Conservation (phyloP, 2,113 vertebrate genomes). For the Bufo bufo region DNA sequence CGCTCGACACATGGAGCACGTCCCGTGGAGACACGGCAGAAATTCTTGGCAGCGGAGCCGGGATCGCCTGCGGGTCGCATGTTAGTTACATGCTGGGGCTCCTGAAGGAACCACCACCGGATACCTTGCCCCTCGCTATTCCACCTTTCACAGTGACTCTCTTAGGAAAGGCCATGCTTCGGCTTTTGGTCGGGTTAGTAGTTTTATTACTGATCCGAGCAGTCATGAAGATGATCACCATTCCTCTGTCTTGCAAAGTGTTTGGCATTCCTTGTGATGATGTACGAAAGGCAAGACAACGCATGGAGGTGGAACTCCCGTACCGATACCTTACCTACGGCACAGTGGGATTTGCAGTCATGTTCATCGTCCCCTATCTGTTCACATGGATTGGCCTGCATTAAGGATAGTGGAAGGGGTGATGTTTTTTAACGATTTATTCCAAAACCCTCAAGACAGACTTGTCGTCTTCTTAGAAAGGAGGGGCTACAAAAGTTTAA, state of each 20-base stretch:
- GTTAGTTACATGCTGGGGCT: slow-evolving; percentile 78
- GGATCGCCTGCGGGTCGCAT: slow-evolving; percentile 88
- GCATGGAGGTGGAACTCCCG: slow-evolving; percentile 94
- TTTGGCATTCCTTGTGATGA: slow-evolving; percentile 73
- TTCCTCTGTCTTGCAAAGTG: slow-evolving; percentile 84
- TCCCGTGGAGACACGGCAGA: slow-evolving; percentile 93
- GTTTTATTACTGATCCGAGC: slow-evolving; percentile 78
- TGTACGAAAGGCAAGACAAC: slow-evolving; percentile 83
- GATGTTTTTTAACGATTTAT: neutral
- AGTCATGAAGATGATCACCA: slow-evolving; percentile 86
- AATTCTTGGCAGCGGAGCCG: slow-evolving; percentile 91
- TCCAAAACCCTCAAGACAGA: neutral
- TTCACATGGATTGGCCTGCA: slow-evolving; percentile 79
- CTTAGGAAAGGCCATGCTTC: slow-evolving; percentile 73
- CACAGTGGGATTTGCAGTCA: slow-evolving; percentile 84
- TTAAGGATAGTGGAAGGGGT: slow-evolving; percentile 67
- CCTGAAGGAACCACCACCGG: slow-evolving; percentile 73
- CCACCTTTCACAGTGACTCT: slow-evolving; percentile 72
- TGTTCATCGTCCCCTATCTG: slow-evolving; percentile 83
- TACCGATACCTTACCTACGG: slow-evolving; percentile 94
- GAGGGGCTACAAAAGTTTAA: slow-evolving; percentile 42
- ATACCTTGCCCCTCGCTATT: slow-evolving; percentile 75
- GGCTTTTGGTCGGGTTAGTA: slow-evolving; percentile 80
- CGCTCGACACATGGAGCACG: slow-evolving; percentile 96
- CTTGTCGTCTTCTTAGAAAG: neutral